phyloP scores from a whole-genome alignment of 2,797 vertebrate genomes.

The Chaunax sp. region DNA sequence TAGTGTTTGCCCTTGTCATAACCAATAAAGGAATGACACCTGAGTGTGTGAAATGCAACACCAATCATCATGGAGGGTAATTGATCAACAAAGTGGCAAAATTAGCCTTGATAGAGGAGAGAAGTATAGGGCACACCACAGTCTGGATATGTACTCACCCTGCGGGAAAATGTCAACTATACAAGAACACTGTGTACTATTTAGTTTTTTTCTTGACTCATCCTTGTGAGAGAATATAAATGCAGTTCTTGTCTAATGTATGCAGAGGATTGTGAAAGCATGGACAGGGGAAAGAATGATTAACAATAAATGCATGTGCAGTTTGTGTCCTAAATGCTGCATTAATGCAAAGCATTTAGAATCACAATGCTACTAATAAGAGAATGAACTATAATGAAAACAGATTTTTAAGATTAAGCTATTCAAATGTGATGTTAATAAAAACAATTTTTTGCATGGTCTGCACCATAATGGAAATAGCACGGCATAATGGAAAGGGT shows the following conservation, averaged over 20 bases:
- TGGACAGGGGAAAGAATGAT: slow-evolving; percentile 7
- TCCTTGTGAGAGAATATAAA: slow-evolving; percentile 6
- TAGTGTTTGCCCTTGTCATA: slow-evolving; percentile 56
- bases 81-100: slow-evolving; percentile 36
- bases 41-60: slow-evolving; percentile 64
- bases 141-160: neutral
- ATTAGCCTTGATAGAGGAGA: neutral
- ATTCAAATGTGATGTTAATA: neutral
- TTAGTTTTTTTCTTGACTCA: neutral
- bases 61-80: slow-evolving; percentile 52
- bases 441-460: neutral
- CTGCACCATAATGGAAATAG: neutral
- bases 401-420: neutral
- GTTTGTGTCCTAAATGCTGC: neutral
- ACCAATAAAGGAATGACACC: slow-evolving; percentile 41
- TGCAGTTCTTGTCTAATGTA: neutral
- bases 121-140: neutral
- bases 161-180: neutral
- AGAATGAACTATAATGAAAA: neutral
- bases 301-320: neutral
- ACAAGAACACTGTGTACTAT: neutral
- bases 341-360: neutral
- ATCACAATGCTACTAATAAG: neutral
- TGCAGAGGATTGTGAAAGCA: neutral
- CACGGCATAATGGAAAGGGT: neutral